These are phyloP conservation scores for Boleophthalmus pectinirostris DNA, from an alignment of 2,113 vertebrate genomes.

Conservation along the genomic window DNA sequence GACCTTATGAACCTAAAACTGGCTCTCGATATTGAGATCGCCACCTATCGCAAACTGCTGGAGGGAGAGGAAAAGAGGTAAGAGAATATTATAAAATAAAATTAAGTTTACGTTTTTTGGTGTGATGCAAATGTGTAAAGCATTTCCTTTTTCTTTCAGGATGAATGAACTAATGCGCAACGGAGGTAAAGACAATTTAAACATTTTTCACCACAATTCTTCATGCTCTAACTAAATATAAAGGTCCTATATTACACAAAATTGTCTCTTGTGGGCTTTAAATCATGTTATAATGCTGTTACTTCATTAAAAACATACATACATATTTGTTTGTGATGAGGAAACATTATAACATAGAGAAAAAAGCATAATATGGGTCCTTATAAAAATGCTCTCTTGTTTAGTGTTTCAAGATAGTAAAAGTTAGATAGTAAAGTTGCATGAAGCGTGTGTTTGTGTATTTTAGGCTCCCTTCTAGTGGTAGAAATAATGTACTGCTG, in stretches of 20 bases:
- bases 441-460: background rate
- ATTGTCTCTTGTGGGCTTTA: too few species aligned
- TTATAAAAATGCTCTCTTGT: too few species aligned
- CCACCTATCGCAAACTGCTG: conserved; percentile 80
- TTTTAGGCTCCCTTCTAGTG: background rate
- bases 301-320: too few species aligned
- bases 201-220: background rate
- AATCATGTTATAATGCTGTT: too few species aligned
- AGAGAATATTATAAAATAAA: background rate
- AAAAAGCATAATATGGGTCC: too few species aligned
- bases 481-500: background rate
- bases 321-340: too few species aligned
- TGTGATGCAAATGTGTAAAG: background rate
- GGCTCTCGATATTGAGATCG: conserved; percentile 82
- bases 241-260: too few species aligned
- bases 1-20: conserved; percentile 80
- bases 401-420: background rate
- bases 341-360: too few species aligned
- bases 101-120: background rate
- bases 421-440: too few species aligned
- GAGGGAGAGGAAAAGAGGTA: conserved; percentile 79
- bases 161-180: conserved; percentile 36
- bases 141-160: conserved; percentile 26
- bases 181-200: conserved; percentile 46
- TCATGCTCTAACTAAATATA: background rate